These are phyloP conservation scores for Fissipunctia ypsillon DNA, from an alignment of 2,888 invertebrate genomes.

Conservation along the genomic window DNA sequence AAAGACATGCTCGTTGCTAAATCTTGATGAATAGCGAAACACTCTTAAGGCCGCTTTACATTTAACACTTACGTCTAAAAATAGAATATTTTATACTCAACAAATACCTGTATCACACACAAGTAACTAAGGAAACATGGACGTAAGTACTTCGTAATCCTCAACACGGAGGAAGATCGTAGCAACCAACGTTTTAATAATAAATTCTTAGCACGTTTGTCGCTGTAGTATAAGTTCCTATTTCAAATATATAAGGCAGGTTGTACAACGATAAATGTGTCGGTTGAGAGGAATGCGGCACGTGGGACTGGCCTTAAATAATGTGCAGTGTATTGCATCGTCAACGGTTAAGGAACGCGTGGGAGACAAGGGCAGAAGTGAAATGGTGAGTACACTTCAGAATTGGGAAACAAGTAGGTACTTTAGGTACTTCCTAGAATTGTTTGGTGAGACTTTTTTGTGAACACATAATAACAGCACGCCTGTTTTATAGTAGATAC, in stretches of 20 bases:
- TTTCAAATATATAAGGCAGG: conserved; percentile 55
- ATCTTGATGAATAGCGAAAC: background rate
- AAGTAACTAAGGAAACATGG: conserved; percentile 38
- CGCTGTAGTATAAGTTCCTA: conserved; percentile 36
- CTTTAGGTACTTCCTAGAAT: background rate
- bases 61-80: background rate
- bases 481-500: too few relatives aligned
- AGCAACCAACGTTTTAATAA: conserved; percentile 56
- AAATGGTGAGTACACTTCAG: conserved; percentile 5
- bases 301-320: conserved; percentile 34
- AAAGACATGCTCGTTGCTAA: background rate
- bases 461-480: background rate
- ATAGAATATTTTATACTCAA: conserved; percentile 20
- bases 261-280: conserved; percentile 43
- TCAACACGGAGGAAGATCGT: conserved; percentile 32
- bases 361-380: background rate
- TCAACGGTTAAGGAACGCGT: conserved; percentile 8
- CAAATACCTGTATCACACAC: conserved; percentile 16
- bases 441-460: background rate
- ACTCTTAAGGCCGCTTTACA: background rate
- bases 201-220: conserved; percentile 55
- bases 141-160: conserved; percentile 45
- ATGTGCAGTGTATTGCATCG: conserved; percentile 31
- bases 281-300: conserved; percentile 22
- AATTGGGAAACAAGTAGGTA: background rate